phyloP scores from a whole-genome alignment of 2,113 vertebrate genomes.

The Protobothrops mucrosquamatus region DNA sequence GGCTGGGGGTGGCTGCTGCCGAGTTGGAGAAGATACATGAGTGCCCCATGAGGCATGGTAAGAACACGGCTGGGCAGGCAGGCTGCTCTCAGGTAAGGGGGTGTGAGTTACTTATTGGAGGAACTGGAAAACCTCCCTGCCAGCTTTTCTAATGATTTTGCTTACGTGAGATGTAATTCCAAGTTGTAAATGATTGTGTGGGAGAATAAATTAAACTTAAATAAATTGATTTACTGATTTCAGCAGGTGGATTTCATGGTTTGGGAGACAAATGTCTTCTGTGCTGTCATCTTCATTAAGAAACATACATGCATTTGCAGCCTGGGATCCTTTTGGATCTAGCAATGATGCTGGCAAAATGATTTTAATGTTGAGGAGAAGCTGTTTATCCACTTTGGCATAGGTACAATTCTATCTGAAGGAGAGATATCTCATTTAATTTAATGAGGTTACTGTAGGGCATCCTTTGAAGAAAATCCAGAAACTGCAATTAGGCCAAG shows the following conservation, averaged over 20 bases:
- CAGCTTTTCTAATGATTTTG: not conserved
- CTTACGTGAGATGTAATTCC: not conserved
- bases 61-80: not conserved
- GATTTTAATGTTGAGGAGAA: not conserved
- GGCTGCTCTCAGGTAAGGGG: not conserved
- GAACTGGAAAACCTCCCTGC: not conserved
- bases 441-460: too few relatives aligned
- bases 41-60: not conserved
- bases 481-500: too few relatives aligned
- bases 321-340: not conserved
- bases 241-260: not conserved
- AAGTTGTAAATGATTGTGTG: not conserved
- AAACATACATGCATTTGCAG: not conserved
- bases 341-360: not conserved
- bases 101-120: not conserved
- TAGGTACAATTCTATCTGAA: too few relatives aligned
- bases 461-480: too few relatives aligned
- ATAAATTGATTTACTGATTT: not conserved
- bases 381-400: not conserved
- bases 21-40: not conserved
- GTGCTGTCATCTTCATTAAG: not conserved
- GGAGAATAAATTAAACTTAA: not conserved
- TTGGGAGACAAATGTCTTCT: not conserved
- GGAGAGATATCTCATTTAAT: too few relatives aligned
- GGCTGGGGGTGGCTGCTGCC: not conserved